Evolutionary conservation across 2,888 invertebrate genomes (phyloP).

Genomic region (Tanypteryx hageni): DNA sequence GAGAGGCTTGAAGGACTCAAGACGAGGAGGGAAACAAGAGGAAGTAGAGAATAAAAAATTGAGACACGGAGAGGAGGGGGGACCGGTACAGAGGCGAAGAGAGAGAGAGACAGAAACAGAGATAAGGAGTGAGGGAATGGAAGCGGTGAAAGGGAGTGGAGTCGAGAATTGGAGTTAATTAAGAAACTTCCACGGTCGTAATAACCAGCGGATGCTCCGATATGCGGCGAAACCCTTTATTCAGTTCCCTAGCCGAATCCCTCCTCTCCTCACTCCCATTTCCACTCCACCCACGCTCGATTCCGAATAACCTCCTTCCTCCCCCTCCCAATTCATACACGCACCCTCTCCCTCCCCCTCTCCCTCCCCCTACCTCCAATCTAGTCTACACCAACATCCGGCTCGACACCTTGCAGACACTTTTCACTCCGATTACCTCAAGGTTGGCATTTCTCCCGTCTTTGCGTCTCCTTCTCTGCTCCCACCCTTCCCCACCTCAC

Average conservation of each 20-base stretch:
- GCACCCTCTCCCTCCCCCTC: background rate
- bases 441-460: background rate
- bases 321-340: background rate
- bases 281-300: background rate
- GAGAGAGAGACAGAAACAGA: background rate
- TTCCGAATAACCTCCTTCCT: background rate
- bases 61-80: background rate
- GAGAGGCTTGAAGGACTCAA: background rate
- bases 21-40: no score
- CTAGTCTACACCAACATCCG: constrained; percentile 24
- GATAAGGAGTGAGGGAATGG: background rate
- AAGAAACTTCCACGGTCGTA: constrained; percentile 51
- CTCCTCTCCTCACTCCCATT: background rate
- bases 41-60: no score
- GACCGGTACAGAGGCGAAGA: background rate
- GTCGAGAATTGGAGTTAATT: constrained; percentile 58
- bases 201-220: constrained; percentile 53
- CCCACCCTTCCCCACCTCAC: background rate
- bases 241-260: background rate
- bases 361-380: background rate
- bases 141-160: constrained; percentile 34
- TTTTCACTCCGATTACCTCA: constrained; percentile 7
- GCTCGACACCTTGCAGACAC: constrained; percentile 1
- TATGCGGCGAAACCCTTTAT: constrained; percentile 56
- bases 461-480: background rate